phyloP scores from a whole-genome alignment of 2,888 invertebrate species.

The Archaeoteleia sp. region DNA sequence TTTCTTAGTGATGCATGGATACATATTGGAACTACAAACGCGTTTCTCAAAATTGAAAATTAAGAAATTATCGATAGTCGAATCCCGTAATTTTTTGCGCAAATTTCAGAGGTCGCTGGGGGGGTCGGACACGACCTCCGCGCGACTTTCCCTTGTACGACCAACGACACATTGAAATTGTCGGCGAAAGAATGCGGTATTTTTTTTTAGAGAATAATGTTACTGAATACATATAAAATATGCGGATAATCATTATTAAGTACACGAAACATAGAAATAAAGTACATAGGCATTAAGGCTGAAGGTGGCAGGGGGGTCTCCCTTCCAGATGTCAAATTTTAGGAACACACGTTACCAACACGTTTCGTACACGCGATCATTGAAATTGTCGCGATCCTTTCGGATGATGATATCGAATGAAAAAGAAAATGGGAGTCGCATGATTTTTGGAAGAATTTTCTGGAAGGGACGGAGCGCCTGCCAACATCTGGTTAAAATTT shows the following conservation, averaged over 20 bases:
- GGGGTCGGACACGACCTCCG: neutral
- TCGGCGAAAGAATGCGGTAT: slow-evolving; percentile 65
- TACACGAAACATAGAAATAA: slow-evolving; percentile 73
- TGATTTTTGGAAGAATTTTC: slow-evolving; percentile 51
- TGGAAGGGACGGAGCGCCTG: slow-evolving; percentile 69
- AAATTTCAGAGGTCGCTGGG: slow-evolving; percentile 11
- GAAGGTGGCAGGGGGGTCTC: slow-evolving; percentile 66
- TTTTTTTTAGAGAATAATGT: slow-evolving; percentile 71
- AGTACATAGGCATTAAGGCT: slow-evolving; percentile 68
- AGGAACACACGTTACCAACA: too few species aligned
- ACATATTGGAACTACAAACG: slow-evolving; percentile 39
- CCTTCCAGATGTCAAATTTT: slow-evolving; percentile 68
- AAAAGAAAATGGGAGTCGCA: slow-evolving; percentile 7
- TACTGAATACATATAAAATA: slow-evolving; percentile 69
- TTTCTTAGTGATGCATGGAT: slow-evolving; percentile 53
- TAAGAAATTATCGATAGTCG: slow-evolving; percentile 18
- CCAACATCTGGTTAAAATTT: slow-evolving; percentile 68
- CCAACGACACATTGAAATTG: slow-evolving; percentile 62
- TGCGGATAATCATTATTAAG: slow-evolving; percentile 74
- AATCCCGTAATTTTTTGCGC: slow-evolving; percentile 28
- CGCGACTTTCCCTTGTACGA: slow-evolving; percentile 45
- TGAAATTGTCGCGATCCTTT: slow-evolving; percentile 5
- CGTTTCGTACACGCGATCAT: too few species aligned
- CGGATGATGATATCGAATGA: slow-evolving; percentile 1
- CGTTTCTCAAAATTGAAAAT: slow-evolving; percentile 41